Evolutionary conservation across 2,888 invertebrate species (phyloP).

Genomic region (Drosophila vallismaia): DNA sequence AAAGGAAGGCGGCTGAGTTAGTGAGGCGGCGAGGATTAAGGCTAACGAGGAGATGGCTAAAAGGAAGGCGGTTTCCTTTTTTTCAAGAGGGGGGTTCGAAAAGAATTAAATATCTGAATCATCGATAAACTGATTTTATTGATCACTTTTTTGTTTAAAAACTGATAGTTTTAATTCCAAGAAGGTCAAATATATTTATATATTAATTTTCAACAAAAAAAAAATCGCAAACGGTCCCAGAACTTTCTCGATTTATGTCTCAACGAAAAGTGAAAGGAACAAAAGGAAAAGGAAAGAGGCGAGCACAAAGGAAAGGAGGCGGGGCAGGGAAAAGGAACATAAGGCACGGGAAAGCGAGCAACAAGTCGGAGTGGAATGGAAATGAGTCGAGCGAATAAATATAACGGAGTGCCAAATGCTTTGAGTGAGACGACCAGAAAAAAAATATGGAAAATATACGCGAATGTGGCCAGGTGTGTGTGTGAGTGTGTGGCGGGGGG

Average conservation of each 20-base stretch:
- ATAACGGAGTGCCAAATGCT: slow-evolving; percentile 8
- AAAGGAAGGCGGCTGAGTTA: slow-evolving; percentile 42
- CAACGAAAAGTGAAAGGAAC: slow-evolving; percentile 23
- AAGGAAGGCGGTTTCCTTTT: too few relatives aligned
- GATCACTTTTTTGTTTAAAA: too few relatives aligned
- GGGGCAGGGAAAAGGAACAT: not conserved
- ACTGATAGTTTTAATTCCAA: too few relatives aligned
- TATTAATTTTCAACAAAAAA: too few relatives aligned
- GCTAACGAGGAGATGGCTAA: not conserved
- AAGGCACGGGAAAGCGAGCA: slow-evolving; percentile 43
- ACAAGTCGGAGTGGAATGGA: slow-evolving; percentile 54
- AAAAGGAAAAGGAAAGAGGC: slow-evolving; percentile 20
- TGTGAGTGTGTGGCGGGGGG: not conserved
- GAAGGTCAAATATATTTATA: too few relatives aligned
- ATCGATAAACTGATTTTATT: too few relatives aligned
- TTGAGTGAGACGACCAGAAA: not conserved
- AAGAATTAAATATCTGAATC: not conserved
- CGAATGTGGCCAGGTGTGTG: slow-evolving; percentile 12
- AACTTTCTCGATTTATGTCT: slow-evolving; percentile 41
- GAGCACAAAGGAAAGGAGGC: not conserved
- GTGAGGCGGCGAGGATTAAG: not conserved
- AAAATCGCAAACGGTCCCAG: too few relatives aligned
- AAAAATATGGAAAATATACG: slow-evolving; percentile 12
- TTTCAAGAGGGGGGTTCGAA: not conserved
- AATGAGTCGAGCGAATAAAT: slow-evolving; percentile 14